Evolutionary conservation across 2,888 invertebrate genomes (phyloP).

Genomic region (Eledona agricola): DNA sequence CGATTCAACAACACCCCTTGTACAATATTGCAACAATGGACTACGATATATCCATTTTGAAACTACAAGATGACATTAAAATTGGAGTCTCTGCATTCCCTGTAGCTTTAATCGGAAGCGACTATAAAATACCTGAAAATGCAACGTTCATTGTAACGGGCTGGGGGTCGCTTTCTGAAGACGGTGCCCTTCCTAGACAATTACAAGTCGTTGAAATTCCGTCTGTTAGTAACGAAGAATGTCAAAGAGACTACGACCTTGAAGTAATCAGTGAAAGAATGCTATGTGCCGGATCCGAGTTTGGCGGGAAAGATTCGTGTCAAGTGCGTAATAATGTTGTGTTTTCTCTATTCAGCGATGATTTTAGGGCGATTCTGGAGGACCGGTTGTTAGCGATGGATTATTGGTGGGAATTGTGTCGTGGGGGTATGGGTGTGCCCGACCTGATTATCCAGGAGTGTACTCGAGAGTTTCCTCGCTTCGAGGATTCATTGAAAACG

Average conservation of each 20-base stretch:
- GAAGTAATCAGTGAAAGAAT: slow-evolving; percentile 60
- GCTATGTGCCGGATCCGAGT: slow-evolving; percentile 66
- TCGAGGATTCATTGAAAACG: slow-evolving; percentile 22
- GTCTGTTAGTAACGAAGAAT: slow-evolving; percentile 35
- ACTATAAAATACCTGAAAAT: slow-evolving; percentile 1
- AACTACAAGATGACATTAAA: slow-evolving; percentile 2
- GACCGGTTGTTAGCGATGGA: slow-evolving; percentile 40
- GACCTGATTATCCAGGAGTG: slow-evolving; percentile 37
- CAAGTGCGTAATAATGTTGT: slow-evolving; percentile 58
- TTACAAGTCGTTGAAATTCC: slow-evolving; percentile 41
- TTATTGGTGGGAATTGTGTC: slow-evolving; percentile 39
- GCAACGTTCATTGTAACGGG: slow-evolving; percentile 32
- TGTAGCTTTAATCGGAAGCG: slow-evolving; percentile 4
- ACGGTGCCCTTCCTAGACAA: slow-evolving; percentile 15
- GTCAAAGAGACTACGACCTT: slow-evolving; percentile 30
- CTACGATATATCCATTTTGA: slow-evolving; percentile 24
- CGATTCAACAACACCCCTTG: slow-evolving; percentile 10
- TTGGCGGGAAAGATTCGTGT: slow-evolving; percentile 66
- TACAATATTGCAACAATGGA: slow-evolving; percentile 20
- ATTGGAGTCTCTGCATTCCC: slow-evolving; percentile 9
- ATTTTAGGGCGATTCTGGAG: slow-evolving; percentile 46
- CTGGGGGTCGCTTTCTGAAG: slow-evolving; percentile 41
- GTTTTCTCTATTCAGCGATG: slow-evolving; percentile 1
- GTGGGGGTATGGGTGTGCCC: slow-evolving; percentile 41
- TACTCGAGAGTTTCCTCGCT: slow-evolving; percentile 34